phyloP scores from a whole-genome alignment of 2,113 vertebrate genomes.

The Callorhinus ursinus region DNA sequence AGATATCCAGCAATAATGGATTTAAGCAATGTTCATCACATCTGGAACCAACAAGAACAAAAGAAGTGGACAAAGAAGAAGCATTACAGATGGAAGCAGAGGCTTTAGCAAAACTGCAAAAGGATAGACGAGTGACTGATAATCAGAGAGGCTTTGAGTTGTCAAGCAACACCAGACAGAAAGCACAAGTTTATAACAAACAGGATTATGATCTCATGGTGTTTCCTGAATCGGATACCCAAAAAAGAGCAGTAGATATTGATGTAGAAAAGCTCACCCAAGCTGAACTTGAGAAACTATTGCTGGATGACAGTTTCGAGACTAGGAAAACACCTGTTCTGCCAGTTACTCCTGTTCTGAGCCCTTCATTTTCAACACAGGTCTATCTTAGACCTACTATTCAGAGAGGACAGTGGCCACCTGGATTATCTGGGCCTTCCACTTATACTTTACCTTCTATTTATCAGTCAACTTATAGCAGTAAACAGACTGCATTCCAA shows the following conservation, averaged over 20 bases:
- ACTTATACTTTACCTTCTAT: constrained; percentile 86
- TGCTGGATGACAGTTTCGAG: constrained; percentile 94
- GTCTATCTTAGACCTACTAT: constrained; percentile 85
- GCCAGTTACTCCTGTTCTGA: constrained; percentile 88
- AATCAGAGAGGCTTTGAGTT: constrained; percentile 81
- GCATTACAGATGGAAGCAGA: constrained; percentile 99
- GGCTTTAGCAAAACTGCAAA: constrained; percentile 94
- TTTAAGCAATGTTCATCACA: constrained; percentile 89
- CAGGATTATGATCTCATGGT: constrained; percentile 96
- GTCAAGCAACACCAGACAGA: constrained; percentile 81
- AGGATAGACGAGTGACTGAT: constrained; percentile 86
- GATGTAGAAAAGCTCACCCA: constrained; percentile 94
- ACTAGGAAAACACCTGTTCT: constrained; percentile 85
- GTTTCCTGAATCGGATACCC: constrained; percentile 93
- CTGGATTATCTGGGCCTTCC: constrained; percentile 87
- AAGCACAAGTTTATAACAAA: constrained; percentile 80
- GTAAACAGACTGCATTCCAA: constrained; percentile 91
- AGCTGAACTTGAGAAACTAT: constrained; percentile 95
- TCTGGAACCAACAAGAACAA: constrained; percentile 83
- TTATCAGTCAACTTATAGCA: constrained; percentile 90
- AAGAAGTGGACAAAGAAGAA: constrained; percentile 96
- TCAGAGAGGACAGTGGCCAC: constrained; percentile 90
- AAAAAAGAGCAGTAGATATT: constrained; percentile 89
- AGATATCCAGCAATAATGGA: constrained; percentile 94
- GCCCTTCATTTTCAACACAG: constrained; percentile 91